These are phyloP conservation scores for Agriopis aurantiaria DNA, from an alignment of 2,888 invertebrate species.

Conservation along the genomic window DNA sequence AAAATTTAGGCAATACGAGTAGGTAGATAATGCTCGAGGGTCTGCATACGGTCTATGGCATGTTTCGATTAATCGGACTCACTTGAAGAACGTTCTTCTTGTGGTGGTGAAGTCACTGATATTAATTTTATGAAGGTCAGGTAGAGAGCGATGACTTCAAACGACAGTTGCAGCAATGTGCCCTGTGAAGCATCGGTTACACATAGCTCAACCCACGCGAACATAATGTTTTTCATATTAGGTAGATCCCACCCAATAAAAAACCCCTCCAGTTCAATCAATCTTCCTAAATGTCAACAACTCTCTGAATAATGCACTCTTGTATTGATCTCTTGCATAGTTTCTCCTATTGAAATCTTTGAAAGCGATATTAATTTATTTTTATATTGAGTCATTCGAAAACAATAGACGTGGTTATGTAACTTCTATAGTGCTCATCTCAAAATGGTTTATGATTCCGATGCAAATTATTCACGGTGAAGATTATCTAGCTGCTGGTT, in stretches of 20 bases:
- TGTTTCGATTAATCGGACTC: slow-evolving; percentile 24
- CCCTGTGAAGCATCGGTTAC: slow-evolving; percentile 4
- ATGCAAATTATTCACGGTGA: slow-evolving; percentile 9
- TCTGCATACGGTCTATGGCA: slow-evolving; percentile 34
- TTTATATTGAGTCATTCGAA: slow-evolving; percentile 27
- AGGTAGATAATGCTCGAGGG: slow-evolving; percentile 39
- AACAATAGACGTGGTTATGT: slow-evolving; percentile 25
- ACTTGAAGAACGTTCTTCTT: slow-evolving; percentile 18
- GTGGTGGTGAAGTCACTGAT: slow-evolving; percentile 15
- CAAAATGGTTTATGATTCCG: slow-evolving; percentile 6
- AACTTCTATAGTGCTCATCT: slow-evolving; percentile 10
- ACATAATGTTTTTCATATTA: neutral
- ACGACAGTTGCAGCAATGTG: neutral
- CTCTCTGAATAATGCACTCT: slow-evolving; percentile 11
- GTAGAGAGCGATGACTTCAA: slow-evolving; percentile 12
- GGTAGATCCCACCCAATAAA: neutral
- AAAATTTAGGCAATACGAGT: slow-evolving; percentile 44
- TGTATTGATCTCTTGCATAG: slow-evolving; percentile 18
- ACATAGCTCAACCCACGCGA: slow-evolving; percentile 4
- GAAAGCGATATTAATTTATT: slow-evolving; percentile 17
- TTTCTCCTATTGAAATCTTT: slow-evolving; percentile 20
- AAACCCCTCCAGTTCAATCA: slow-evolving; percentile 2
- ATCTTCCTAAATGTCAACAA: slow-evolving; percentile 20
- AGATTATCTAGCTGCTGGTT: neutral
- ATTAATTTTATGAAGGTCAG: slow-evolving; percentile 4